Conservation (phyloP, 2,797 vertebrate genomes). For the Epinephelus coioides region DNA sequence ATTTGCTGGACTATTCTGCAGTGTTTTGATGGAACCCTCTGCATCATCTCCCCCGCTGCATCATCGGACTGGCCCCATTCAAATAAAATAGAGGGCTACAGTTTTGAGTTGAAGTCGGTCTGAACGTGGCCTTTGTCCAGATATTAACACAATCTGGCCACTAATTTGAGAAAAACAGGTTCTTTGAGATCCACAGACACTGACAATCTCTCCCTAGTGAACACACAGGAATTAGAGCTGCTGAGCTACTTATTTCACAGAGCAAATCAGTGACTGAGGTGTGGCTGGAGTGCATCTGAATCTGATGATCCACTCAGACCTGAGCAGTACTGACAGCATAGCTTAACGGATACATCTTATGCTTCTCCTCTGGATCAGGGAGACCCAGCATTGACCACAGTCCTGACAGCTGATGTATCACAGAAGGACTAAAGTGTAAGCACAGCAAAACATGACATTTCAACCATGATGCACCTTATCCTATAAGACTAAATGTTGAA, state of each 20-base stretch:
- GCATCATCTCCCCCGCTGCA: not conserved
- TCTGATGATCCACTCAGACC: slow-evolving; percentile 37
- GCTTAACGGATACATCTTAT: slow-evolving; percentile 32
- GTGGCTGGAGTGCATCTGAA: slow-evolving; percentile 21
- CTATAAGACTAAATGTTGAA: not conserved
- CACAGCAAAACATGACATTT: slow-evolving; percentile 14
- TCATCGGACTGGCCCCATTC: not conserved
- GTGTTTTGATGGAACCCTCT: no score
- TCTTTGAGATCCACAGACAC: not conserved
- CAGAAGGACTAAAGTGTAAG: not conserved
- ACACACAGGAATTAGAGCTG: not conserved
- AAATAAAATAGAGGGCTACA: not conserved
- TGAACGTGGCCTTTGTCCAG: not conserved
- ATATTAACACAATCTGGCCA: not conserved
- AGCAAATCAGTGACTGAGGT: not conserved
- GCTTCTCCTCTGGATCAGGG: slow-evolving; percentile 7
- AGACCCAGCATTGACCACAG: slow-evolving; percentile 7
- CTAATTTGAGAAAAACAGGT: not conserved
- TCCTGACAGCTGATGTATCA: slow-evolving; percentile 33
- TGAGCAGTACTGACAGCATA: slow-evolving; percentile 18
- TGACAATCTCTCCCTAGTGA: not conserved
- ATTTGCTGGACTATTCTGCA: no score
- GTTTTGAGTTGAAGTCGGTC: not conserved
- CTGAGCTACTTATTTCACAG: not conserved
- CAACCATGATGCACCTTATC: slow-evolving; percentile 17